Conservation (phyloP, 1,140 invertebrate genomes). For the Hesperophylax magnus region DNA sequence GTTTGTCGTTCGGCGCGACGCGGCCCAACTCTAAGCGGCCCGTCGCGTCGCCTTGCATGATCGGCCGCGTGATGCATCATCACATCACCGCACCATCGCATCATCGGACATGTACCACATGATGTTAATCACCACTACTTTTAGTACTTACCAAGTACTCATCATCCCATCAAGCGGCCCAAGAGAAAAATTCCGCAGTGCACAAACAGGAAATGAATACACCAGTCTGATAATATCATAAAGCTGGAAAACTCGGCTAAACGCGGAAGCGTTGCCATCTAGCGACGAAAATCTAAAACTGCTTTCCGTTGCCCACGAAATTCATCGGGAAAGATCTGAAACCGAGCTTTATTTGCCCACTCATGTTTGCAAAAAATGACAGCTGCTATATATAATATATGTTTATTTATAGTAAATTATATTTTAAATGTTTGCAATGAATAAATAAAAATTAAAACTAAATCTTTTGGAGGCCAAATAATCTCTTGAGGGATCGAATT, state of each 20-base stretch:
- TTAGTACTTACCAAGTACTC: no score
- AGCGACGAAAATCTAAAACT: constrained; percentile 15
- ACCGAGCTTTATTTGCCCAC: no score
- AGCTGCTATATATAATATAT: no score
- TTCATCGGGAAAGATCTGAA: not conserved
- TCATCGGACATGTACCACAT: no score
- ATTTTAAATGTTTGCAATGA: no score
- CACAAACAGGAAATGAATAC: constrained; percentile 19
- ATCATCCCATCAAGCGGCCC: not conserved
- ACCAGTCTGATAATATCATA: not conserved
- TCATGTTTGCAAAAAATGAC: no score
- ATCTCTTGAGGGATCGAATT: no score
- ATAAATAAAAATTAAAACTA: no score
- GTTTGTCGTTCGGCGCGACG: not conserved
- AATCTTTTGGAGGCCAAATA: no score
- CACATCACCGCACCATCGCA: not conserved
- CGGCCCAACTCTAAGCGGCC: not conserved
- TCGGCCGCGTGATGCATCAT: constrained; percentile 11
- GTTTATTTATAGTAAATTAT: not conserved
- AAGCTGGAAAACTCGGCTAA: not conserved
- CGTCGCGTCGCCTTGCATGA: not conserved
- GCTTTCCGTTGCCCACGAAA: not conserved
- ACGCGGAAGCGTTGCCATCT: constrained; percentile 6
- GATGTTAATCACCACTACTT: no score
- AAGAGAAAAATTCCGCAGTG: not conserved